Evolutionary conservation across 1,140 invertebrate species (phyloP), one percentile per base, ranked within the genome.

Genomic region (Eubasilissa regina): DNA sequence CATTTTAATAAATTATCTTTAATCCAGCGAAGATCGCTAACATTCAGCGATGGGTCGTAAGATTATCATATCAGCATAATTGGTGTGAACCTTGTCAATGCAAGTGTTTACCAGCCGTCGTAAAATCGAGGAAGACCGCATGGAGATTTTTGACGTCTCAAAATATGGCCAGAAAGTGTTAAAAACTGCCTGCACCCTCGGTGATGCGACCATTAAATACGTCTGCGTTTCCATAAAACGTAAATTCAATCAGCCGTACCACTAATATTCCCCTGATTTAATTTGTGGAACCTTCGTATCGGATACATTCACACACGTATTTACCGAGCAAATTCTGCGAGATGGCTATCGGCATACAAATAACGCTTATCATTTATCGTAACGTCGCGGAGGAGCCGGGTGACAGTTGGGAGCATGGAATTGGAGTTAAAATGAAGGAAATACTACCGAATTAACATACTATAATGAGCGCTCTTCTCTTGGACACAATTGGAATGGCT

Each of bases 391-490:
- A n/a, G n/a, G n/a, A n/a, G n/a, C n/a, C n/a, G n/a, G 11, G 44
- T 15, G 60, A 64, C 60, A 64, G 21, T 64, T 15, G 53, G 70
- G 48, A n/a, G 48, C 48, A 55, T 56, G 48, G 35, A 70, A 48
- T 51, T 47, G 66, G 47, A 70, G 35, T 44, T 70, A 48, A 48
- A 73, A 21, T 73, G 11, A 15, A 43, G 53, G 48, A 35, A 73
- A 73, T 73, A 73, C 70, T 73, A 73, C 70, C 48, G 48, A 73
- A 73, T 73, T 73, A 73, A 73, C 70, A 73, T 73, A 55, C 70
- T 43, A n/a, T 73, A 73, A 73, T 73, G 70, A 73, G 70, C 70
- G 25, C 48, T 25, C 48, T 56, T 35, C 19, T 53, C 45, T 13
- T 21, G 68, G 0, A 53, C 19, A 72, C 68, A 72, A 72, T 72